Conservation (phyloP, 37 sponge, comb jelly and placozoan species). For the Theonella swinhoei region DNA sequence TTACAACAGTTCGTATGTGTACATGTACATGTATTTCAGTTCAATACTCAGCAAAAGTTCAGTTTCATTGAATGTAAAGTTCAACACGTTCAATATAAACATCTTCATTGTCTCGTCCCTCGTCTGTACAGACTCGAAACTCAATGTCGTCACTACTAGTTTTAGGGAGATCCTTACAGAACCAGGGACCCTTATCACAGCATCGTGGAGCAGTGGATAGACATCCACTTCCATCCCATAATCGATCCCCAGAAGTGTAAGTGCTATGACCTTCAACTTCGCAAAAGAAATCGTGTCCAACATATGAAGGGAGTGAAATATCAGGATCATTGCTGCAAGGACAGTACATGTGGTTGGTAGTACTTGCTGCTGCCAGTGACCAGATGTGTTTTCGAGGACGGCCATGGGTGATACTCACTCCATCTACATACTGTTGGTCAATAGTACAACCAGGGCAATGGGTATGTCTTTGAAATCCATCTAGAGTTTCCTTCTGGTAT, state of each 20-base stretch:
- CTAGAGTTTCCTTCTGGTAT: neutral
- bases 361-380: conserved; percentile 2
- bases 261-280: conserved; percentile 1
- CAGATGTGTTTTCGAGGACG: conserved; percentile 37
- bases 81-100: conserved; percentile 13
- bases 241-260: too few relatives aligned
- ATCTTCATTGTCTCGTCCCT: conserved; percentile 31
- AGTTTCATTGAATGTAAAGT: conserved; percentile 41
- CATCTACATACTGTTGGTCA: conserved; percentile 31
- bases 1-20: too few relatives aligned
- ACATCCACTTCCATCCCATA: too few relatives aligned
- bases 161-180: conserved; percentile 14
- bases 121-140: conserved; percentile 49
- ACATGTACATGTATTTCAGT: too few relatives aligned
- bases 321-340: conserved; percentile 1
- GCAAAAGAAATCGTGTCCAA: conserved; percentile 24
- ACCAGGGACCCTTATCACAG: too few relatives aligned
- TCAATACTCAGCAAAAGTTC: too few relatives aligned
- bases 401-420: conserved; percentile 37
- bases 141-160: conserved; percentile 43
- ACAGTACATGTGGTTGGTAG: neutral
- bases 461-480: neutral
- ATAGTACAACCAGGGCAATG: neutral
- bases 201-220: too few relatives aligned
- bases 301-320: conserved; percentile 5